Percentiles rank a stretch among this genome's conserved stretches.
phyloP scores from a whole-genome alignment of 1,140 invertebrate genomes.

The Atta texana region DNA sequence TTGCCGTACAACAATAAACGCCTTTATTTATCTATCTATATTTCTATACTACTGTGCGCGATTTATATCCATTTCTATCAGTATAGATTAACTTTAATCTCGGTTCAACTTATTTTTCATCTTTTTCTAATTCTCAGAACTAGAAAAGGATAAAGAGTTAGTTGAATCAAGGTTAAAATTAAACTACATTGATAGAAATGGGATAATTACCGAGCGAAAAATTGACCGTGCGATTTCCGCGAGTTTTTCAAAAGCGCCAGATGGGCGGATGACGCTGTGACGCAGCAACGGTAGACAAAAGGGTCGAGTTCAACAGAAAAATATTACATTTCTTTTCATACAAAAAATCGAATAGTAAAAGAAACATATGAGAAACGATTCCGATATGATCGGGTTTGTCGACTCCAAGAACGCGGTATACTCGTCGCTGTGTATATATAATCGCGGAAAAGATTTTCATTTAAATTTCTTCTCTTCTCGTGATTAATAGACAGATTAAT shows the following conservation, averaged over 20 bases:
- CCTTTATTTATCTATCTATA: too few species aligned
- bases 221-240: neutral
- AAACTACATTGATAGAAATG: too few species aligned
- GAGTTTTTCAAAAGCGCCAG: neutral
- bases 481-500: neutral
- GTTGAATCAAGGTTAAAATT: too few species aligned
- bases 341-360: neutral
- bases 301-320: too few species aligned
- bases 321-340: neutral
- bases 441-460: neutral
- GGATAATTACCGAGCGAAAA: neutral
- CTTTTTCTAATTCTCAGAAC: too few species aligned
- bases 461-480: neutral
- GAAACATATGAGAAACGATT: neutral
- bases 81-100: too few species aligned
- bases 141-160: too few species aligned
- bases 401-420: neutral
- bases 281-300: neutral
- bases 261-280: too few species aligned
- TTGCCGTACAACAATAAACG: too few species aligned
- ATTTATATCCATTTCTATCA: neutral
- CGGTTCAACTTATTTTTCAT: too few species aligned
- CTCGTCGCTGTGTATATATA: neutral
- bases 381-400: neutral
- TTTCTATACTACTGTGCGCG: neutral